Evolutionary conservation across 2,113 vertebrate genomes (phyloP), one percentile per base, ranked within the genome.

Genomic region (Corvus hawaiiensis): DNA sequence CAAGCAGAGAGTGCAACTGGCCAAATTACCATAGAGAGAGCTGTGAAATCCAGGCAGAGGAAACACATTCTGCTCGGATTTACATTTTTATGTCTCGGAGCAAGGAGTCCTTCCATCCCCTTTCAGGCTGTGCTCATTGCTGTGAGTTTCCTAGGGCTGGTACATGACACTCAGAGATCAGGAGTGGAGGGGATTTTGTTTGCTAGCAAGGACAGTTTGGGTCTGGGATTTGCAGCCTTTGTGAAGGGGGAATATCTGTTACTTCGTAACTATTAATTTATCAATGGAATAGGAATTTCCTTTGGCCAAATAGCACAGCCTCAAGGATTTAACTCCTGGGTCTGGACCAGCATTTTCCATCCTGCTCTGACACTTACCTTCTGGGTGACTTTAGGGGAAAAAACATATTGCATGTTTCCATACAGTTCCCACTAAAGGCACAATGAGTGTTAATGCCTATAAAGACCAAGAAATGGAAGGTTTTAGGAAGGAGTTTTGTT

Each of bases 21-120:
- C 39, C 56, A 62, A 71, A 93, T 92, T 82, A 56, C 20, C 90
- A 54, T 3, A 9, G 7, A 72, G 91, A 64, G 90, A 89, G 89
- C 87, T 80, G 91, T 52, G 95, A 74, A 69, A 72, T 33, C 22
- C 49, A 46, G 58, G 74, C 81, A 46, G 91, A 78, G 69, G 86
- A 55, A 64, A 62, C 8, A 30, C 5, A 32, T 84, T 62, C 74
- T 43, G 77, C 78, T 64, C 44, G 51, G 41, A 54, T 84, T 85
- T 87, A n/a, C 3, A 3, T 35, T 2, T 84, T 27, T 6, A 1
- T 11, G 30, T 17, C 64, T 63, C 4, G 0, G 86, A 63, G 72
- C 19, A 26, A 82, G 56, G 71, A 63, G 61, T 15, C 12, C 54
- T 63, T 13, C 86, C 13, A 2, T 24, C 62, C 64, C 35, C 26